These are phyloP conservation scores for Pelochelys cantorii DNA, from an alignment of 2,797 vertebrate genomes.

Conservation along the genomic window DNA sequence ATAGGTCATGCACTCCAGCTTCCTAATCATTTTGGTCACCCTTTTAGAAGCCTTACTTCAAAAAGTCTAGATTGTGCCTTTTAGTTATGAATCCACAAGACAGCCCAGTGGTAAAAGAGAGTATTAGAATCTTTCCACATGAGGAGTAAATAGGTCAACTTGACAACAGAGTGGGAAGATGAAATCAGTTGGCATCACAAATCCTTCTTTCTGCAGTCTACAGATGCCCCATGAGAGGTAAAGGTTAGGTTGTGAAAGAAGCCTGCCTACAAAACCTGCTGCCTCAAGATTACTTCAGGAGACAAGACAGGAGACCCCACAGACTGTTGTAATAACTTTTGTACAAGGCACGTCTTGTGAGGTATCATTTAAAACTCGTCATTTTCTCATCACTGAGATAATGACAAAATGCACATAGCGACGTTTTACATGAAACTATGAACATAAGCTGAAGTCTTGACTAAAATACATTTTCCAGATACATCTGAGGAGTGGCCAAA, in stretches of 20 bases:
- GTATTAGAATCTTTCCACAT: conserved; percentile 63
- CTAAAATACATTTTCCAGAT: too few relatives aligned
- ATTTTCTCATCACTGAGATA: too few relatives aligned
- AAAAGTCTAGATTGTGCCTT: background rate
- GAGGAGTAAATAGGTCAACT: conserved; percentile 71
- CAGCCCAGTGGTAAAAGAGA: conserved; percentile 51
- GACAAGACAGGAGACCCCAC: conserved; percentile 7
- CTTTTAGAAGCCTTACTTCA: background rate
- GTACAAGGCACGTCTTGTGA: too few relatives aligned
- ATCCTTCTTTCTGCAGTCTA: conserved; percentile 72
- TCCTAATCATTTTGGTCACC: too few relatives aligned
- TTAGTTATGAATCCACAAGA: background rate
- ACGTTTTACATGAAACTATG: too few relatives aligned
- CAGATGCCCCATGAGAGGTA: conserved; percentile 74
- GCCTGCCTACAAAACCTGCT: conserved; percentile 76
- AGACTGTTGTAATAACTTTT: too few relatives aligned
- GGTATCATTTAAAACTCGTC: too few relatives aligned
- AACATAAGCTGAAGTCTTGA: too few relatives aligned
- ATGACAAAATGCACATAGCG: too few relatives aligned
- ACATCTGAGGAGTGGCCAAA: too few relatives aligned
- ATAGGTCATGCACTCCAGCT: too few relatives aligned
- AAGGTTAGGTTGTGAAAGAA: conserved; percentile 73
- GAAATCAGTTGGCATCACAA: conserved; percentile 71
- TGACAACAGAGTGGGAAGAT: conserved; percentile 75
- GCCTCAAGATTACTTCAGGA: conserved; percentile 71